Percentiles rank a stretch among this genome's conserved stretches.
These are phyloP conservation scores for Megastigmus dorsalis DNA, from an alignment of 2,888 invertebrate species.

Conservation along the genomic window DNA sequence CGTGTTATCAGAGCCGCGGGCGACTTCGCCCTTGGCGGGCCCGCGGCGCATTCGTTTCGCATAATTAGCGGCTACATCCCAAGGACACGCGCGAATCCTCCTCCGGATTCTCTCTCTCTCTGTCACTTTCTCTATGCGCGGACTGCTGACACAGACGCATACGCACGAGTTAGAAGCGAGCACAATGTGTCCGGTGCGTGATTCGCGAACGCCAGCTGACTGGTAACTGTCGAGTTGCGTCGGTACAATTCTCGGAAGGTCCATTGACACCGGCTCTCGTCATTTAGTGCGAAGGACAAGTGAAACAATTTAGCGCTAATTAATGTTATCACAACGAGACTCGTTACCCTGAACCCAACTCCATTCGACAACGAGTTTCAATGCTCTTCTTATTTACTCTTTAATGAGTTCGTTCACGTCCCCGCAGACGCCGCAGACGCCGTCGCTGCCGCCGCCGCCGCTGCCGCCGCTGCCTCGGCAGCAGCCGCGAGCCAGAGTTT, in stretches of 20 bases:
- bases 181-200: slow-evolving; percentile 1
- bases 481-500: neutral
- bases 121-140: too few relatives aligned
- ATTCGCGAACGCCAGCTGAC: slow-evolving; percentile 41
- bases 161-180: too few relatives aligned
- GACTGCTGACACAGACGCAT: too few relatives aligned
- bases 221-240: slow-evolving; percentile 53
- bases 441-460: too few relatives aligned
- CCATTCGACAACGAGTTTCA: slow-evolving; percentile 48
- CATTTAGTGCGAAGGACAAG: slow-evolving; percentile 62
- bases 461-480: too few relatives aligned
- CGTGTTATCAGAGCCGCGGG: slow-evolving; percentile 6
- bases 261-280: slow-evolving; percentile 61
- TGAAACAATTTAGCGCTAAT: slow-evolving; percentile 65
- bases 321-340: slow-evolving; percentile 59
- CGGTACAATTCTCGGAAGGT: slow-evolving; percentile 62
- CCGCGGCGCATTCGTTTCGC: slow-evolving; percentile 40
- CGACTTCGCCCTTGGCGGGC: too few relatives aligned
- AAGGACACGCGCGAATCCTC: slow-evolving; percentile 35
- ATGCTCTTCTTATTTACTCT: slow-evolving; percentile 42
- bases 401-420: slow-evolving; percentile 51
- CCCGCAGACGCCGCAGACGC: too few relatives aligned
- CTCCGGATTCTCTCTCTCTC: too few relatives aligned
- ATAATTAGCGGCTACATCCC: slow-evolving; percentile 40
- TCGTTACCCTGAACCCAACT: slow-evolving; percentile 52